Evolutionary conservation across 2,797 vertebrate species (phyloP).

Genomic region (Labeo calbasu): DNA sequence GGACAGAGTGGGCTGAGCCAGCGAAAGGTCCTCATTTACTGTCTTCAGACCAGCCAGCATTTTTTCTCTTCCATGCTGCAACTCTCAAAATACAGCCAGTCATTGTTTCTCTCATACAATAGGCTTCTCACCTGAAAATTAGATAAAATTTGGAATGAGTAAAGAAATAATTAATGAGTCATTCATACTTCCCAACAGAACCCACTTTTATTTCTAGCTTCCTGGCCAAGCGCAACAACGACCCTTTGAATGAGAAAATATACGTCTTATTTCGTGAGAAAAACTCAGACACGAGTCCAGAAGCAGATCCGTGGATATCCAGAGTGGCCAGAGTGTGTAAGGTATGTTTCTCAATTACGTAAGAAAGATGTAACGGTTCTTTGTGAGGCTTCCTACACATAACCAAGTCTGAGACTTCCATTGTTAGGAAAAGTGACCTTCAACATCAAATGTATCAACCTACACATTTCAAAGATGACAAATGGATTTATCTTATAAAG

Average conservation of each 20-base stretch:
- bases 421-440: neutral
- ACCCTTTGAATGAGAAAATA: constrained; percentile 79
- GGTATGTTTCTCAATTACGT: constrained; percentile 63
- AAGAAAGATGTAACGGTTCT: neutral
- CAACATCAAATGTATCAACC: neutral
- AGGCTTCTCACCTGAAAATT: neutral
- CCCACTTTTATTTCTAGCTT: constrained; percentile 77
- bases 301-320: constrained; percentile 80
- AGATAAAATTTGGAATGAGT: neutral
- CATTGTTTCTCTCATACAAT: neutral
- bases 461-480: neutral
- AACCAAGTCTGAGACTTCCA: neutral
- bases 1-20: neutral
- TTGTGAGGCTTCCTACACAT: constrained; percentile 6
- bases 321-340: constrained; percentile 81
- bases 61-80: neutral
- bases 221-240: constrained; percentile 68
- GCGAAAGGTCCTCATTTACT: neutral
- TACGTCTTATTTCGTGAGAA: constrained; percentile 82
- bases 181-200: constrained; percentile 62
- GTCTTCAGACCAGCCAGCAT: too few relatives aligned
- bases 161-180: neutral
- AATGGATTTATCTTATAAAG: neutral
- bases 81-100: neutral
- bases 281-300: constrained; percentile 74